Conservation (phyloP, 2,797 vertebrate genomes). For the Etheostoma nigrum region DNA sequence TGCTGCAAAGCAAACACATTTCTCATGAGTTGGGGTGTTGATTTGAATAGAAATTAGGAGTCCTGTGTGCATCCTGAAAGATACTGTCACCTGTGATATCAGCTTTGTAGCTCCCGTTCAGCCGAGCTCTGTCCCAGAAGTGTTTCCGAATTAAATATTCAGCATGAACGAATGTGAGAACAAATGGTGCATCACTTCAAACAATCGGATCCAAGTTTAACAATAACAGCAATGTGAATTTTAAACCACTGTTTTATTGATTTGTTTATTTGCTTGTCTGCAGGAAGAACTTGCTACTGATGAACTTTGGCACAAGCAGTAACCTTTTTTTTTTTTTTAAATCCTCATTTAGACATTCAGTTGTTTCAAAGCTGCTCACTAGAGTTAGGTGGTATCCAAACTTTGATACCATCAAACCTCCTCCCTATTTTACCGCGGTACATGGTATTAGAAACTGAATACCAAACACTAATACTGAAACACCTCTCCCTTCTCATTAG, state of each 20-base stretch:
- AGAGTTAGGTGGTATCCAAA: no score
- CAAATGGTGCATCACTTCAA: slow-evolving; percentile 40
- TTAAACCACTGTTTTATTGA: not conserved
- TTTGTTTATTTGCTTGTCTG: slow-evolving; percentile 21
- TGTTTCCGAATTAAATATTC: slow-evolving; percentile 47
- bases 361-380: slow-evolving; percentile 31
- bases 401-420: no score
- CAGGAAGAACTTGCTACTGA: slow-evolving; percentile 8
- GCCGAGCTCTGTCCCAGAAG: slow-evolving; percentile 37
- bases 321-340: slow-evolving; percentile 41
- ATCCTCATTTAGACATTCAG: slow-evolving; percentile 36
- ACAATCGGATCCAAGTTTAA: slow-evolving; percentile 34
- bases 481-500: no score
- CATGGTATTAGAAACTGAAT: no score
- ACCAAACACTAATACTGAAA: no score
- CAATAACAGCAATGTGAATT: slow-evolving; percentile 20
- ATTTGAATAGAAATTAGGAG: slow-evolving; percentile 60
- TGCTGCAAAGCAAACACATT: slow-evolving; percentile 61
- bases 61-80: slow-evolving; percentile 38
- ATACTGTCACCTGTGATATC: slow-evolving; percentile 56
- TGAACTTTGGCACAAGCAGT: slow-evolving; percentile 19
- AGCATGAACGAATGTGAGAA: slow-evolving; percentile 34
- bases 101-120: slow-evolving; percentile 38
- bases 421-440: no score
- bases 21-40: slow-evolving; percentile 44